Conservation (phyloP, 2,888 invertebrate genomes). For the Melanophora roralis region DNA sequence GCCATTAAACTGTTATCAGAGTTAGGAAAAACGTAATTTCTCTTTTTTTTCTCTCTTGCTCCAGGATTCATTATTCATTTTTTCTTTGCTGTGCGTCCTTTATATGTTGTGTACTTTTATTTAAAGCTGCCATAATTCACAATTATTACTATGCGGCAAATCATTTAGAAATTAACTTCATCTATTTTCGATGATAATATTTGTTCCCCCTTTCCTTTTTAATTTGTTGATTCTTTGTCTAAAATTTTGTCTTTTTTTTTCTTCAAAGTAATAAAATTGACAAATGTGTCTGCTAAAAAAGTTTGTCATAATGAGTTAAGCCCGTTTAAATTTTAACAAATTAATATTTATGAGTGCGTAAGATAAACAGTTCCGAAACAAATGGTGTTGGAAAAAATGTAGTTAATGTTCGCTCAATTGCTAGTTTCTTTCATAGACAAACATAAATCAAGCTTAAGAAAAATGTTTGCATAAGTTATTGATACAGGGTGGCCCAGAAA, state of each 20-base stretch:
- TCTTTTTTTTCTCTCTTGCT: not conserved
- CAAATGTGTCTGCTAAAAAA: constrained; percentile 58
- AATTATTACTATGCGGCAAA: constrained; percentile 63
- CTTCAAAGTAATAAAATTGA: constrained; percentile 54
- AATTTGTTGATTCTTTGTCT: not conserved
- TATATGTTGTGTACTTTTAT: constrained; percentile 2
- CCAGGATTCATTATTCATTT: constrained; percentile 38
- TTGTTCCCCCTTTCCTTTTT: not conserved
- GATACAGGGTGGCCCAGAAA: no score
- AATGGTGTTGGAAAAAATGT: not conserved
- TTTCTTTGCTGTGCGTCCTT: not conserved
- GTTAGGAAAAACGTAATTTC: no score
- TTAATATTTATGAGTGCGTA: not conserved
- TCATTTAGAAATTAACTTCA: constrained; percentile 59
- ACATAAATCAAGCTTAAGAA: no score
- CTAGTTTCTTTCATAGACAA: no score
- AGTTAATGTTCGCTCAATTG: no score
- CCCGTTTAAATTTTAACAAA: constrained; percentile 12
- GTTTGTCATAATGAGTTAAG: constrained; percentile 55
- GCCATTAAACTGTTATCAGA: constrained; percentile 44
- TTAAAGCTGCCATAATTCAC: constrained; percentile 55
- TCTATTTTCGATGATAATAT: constrained; percentile 18
- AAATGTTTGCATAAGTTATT: no score
- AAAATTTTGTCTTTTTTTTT: not conserved
- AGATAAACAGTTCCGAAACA: not conserved